Evolutionary conservation across 2,113 vertebrate genomes (phyloP).

Genomic region (Pterophyllum scalare): DNA sequence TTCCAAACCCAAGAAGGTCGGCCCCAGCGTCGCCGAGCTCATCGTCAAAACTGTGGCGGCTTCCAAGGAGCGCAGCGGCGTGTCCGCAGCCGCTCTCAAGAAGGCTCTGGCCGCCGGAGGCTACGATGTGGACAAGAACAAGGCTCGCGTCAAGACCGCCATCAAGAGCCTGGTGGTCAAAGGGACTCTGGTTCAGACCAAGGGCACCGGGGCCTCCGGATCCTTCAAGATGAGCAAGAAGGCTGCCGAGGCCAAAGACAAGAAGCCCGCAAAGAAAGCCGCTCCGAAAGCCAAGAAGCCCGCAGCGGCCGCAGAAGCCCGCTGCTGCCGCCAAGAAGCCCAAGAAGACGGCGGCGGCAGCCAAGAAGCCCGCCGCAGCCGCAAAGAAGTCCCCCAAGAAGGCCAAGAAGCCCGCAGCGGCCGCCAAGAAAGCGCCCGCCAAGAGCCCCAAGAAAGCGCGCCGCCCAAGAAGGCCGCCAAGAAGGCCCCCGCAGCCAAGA

Average conservation of each 20-base stretch:
- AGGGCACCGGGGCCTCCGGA: conserved; percentile 8
- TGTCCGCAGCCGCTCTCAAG: conserved; percentile 17
- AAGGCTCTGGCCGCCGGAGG: conserved; percentile 25
- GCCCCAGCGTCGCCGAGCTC: conserved; percentile 25
- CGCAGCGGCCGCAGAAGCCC: conserved; percentile 14
- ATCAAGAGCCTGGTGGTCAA: conserved; percentile 27
- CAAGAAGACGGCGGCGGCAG: not conserved
- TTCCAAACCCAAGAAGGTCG: not conserved
- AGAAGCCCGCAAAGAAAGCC: conserved; percentile 18
- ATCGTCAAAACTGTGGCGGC: conserved; percentile 28
- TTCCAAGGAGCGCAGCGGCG: conserved; percentile 30
- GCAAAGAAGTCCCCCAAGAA: too few relatives aligned
- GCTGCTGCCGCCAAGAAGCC: too few relatives aligned
- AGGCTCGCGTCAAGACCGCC: conserved; percentile 12
- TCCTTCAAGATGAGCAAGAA: conserved; percentile 39
- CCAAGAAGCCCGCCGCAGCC: conserved; percentile 20
- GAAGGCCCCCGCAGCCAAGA: conserved; percentile 8
- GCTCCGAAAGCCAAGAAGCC: conserved; percentile 13
- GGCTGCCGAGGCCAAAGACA: not conserved
- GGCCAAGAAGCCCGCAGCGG: not conserved
- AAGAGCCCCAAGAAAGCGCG: not conserved
- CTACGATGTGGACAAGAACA: conserved; percentile 46
- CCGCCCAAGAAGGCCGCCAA: too few relatives aligned
- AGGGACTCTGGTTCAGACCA: conserved; percentile 21
- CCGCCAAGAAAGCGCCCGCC: not conserved